Base-by-base conservation (phyloP, 2,888 invertebrate genomes). In the Pardosa pseudoannulata region DNA sequence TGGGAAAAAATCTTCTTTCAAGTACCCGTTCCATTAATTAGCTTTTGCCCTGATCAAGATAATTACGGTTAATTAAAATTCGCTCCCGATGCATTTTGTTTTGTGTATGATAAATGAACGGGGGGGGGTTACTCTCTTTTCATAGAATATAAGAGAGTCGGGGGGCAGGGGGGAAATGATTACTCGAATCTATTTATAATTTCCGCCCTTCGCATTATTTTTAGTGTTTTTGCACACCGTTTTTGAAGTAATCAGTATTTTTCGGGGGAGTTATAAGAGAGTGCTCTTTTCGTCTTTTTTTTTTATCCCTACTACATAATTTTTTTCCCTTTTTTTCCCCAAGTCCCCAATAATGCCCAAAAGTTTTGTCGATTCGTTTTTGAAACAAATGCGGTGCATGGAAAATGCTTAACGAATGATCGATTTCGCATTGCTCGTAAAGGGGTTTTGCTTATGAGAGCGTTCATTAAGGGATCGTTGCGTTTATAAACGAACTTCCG, bases 61-160 rank as follows among this genome's bases (percentile, higher is more conserved):
- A 83, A 83, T 83, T 83, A 83, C 73, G 83, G 72, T 83, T 83
- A 83, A 83, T 83, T 83, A 83, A 83, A 83, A 83, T 83, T 83
- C 67, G 78, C 78, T 82, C 83, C 68, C 62, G 29, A 39, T 78
- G 78, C 83, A 83, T 67, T 78, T 83, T 83, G 83, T 83, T 83
- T 83, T 78, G 83, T 67, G 65, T 78, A 78, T 83, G 83, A 83
- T 83, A 83, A 78, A 83, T 83, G 83, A 82, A 78, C 72, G 78
- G 71, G n/a, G n/a, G n/a, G n/a, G n/a, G n/a, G n/a, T n/a, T n/a
- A 76, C 78, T 64, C 29, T 67, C 78, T 78, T 83, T 83, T 76
- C 41, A 73, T n/a, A n/a, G n/a, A n/a, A n/a, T n/a, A n/a, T n/a
- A n/a, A n/a, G n/a, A n/a, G n/a, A 67, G 71, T 62, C n/a, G 23